These are phyloP conservation scores for Teleiodes luculella DNA, from an alignment of 2,888 invertebrate genomes.

Conservation along the genomic window DNA sequence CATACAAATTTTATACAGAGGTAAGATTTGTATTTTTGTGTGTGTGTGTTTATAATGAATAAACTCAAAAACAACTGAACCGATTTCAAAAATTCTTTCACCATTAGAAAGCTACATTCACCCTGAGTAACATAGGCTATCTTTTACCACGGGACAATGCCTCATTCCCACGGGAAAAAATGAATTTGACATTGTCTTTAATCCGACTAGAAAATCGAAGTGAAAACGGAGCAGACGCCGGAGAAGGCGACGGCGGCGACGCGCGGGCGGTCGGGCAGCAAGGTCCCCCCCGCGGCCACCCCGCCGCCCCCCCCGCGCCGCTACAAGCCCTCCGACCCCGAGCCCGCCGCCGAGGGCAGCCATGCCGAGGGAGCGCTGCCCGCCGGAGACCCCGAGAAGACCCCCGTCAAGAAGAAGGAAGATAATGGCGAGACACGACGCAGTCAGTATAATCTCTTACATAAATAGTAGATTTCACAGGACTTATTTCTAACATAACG, in stretches of 20 bases:
- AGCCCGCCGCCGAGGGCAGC: constrained; percentile 57
- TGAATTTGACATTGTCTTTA: not conserved
- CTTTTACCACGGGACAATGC: too few species aligned
- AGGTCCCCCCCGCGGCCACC: constrained; percentile 51
- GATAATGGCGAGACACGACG: constrained; percentile 56
- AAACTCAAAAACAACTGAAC: too few species aligned
- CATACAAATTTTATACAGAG: too few species aligned
- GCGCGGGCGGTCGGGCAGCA: constrained; percentile 55
- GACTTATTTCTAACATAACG: too few species aligned
- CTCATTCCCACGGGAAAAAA: too few species aligned
- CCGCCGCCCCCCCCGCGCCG: constrained; percentile 57
- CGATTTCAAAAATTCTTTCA: too few species aligned
- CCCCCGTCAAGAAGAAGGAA: constrained; percentile 43
- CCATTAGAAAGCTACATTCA: too few species aligned
- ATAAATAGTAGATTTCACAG: too few species aligned
- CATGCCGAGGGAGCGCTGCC: constrained; percentile 55
- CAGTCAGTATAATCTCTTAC: constrained; percentile 23
- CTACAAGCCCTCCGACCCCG: constrained; percentile 58
- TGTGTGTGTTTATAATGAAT: too few species aligned
- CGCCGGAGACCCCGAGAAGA: constrained; percentile 32
- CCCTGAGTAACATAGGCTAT: too few species aligned
- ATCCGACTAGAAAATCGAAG: constrained; percentile 67
- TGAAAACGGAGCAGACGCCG: constrained; percentile 64
- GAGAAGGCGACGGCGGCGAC: constrained; percentile 52
- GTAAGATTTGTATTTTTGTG: too few species aligned